Evolutionary conservation across 1,140 invertebrate genomes (phyloP).

Genomic region (Luehdorfia chinensis): DNA sequence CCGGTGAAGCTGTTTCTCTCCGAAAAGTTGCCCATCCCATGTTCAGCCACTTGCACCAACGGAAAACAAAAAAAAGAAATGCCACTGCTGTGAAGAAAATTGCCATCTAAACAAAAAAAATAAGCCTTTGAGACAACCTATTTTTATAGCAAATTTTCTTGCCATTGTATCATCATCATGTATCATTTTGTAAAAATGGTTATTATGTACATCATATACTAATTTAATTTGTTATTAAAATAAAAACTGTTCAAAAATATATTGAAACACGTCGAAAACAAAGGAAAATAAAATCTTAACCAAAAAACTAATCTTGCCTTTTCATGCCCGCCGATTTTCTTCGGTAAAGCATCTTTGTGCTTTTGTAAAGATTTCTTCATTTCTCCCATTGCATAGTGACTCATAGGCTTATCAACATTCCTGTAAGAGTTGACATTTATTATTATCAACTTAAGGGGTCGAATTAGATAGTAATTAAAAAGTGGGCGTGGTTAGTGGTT

Average conservation of each 20-base stretch:
- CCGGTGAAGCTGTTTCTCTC: conserved; percentile 16
- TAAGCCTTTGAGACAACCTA: not conserved
- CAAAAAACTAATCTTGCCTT: conserved; percentile 34
- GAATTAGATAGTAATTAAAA: too few species aligned
- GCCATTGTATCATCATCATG: too few species aligned
- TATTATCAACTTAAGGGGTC: too few species aligned
- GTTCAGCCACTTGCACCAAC: conserved; percentile 36
- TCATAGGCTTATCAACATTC: conserved; percentile 33
- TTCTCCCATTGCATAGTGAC: conserved; percentile 33
- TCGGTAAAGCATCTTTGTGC: conserved; percentile 27
- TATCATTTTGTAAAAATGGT: too few species aligned
- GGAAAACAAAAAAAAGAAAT: conserved; percentile 30
- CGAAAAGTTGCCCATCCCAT: conserved; percentile 39
- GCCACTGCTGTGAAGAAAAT: conserved; percentile 29
- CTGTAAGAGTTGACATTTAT: conserved; percentile 27
- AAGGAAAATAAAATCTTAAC: too few species aligned
- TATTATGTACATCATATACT: too few species aligned
- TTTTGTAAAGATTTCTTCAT: conserved; percentile 35
- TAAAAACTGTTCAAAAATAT: too few species aligned
- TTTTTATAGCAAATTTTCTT: too few species aligned
- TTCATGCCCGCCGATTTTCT: conserved; percentile 25
- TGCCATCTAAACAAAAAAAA: conserved; percentile 31
- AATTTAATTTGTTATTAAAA: too few species aligned
- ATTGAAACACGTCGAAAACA: too few species aligned
- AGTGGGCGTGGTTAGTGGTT: too few species aligned